phyloP scores from a whole-genome alignment of 1,140 invertebrate genomes.

The Pseudoatta argentina region DNA sequence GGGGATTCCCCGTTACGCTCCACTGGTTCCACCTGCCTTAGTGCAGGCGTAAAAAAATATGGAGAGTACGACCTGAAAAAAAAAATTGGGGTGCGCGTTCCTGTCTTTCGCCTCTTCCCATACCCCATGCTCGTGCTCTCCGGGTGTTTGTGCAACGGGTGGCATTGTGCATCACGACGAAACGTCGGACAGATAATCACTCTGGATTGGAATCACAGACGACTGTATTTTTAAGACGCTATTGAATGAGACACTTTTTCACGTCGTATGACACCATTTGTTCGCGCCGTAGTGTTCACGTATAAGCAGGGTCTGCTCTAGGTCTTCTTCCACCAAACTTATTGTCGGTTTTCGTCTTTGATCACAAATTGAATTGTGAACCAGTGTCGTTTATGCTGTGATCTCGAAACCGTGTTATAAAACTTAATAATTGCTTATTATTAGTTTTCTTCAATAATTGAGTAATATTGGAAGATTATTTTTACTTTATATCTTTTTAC shows the following conservation, averaged over 20 bases:
- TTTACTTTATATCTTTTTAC: neutral
- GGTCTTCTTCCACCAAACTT: neutral
- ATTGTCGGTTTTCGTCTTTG: neutral
- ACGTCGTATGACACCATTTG: neutral
- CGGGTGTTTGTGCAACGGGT: slow-evolving; percentile 23
- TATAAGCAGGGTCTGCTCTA: slow-evolving; percentile 21
- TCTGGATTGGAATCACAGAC: slow-evolving; percentile 26
- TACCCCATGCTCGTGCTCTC: neutral
- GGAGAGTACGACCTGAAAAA: slow-evolving; percentile 31
- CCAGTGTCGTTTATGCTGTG: neutral
- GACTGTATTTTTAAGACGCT: slow-evolving; percentile 50
- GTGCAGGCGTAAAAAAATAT: slow-evolving; percentile 44
- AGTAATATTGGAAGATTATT: neutral
- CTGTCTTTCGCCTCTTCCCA: neutral
- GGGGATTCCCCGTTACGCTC: slow-evolving; percentile 67
- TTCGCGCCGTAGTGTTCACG: neutral
- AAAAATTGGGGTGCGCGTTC: slow-evolving; percentile 4
- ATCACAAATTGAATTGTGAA: neutral
- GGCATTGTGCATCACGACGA: slow-evolving; percentile 41
- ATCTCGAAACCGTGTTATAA: neutral
- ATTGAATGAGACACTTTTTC: slow-evolving; percentile 30
- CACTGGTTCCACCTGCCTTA: slow-evolving; percentile 69
- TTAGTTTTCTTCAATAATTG: neutral
- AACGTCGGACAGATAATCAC: slow-evolving; percentile 53
- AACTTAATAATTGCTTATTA: neutral